Conservation (phyloP, 2,888 invertebrate species). For the Cataglyphis cursor region DNA sequence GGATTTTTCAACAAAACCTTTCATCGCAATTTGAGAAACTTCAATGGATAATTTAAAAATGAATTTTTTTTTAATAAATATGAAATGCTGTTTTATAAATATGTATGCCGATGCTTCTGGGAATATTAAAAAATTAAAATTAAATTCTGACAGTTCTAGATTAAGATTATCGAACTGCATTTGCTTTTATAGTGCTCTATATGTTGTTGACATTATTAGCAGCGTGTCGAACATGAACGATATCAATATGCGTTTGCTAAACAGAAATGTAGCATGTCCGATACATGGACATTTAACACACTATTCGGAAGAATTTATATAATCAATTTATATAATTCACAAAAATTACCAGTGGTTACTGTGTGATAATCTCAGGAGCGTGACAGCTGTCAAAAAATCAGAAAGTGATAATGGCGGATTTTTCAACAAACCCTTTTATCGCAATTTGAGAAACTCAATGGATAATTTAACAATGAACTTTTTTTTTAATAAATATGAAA, state of each 20-base stretch:
- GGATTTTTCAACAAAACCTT: not conserved
- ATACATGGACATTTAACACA: not conserved
- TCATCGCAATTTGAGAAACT: not conserved
- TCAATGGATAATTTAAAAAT: not conserved
- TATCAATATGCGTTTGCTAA: not conserved
- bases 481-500: not conserved
- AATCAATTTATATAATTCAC: not conserved
- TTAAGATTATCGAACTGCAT: not conserved
- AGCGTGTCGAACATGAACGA: conserved; percentile 22
- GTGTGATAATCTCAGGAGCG: not conserved
- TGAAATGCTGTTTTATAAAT: not conserved
- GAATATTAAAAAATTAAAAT: conserved; percentile 3
- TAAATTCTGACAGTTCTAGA: not conserved
- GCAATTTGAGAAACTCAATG: too few species aligned
- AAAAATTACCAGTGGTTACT: not conserved
- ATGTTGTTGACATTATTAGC: conserved; percentile 67
- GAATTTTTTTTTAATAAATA: not conserved
- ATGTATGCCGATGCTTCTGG: too few species aligned
- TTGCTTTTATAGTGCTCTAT: conserved; percentile 8
- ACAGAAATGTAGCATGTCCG: not conserved
- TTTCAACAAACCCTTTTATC: not conserved
- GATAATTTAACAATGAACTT: not conserved
- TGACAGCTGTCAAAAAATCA: not conserved
- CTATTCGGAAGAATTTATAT: not conserved
- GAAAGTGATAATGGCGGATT: not conserved